These are phyloP conservation scores for Platycnemis pennipes DNA, from an alignment of 2,888 invertebrate species.

Conservation along the genomic window DNA sequence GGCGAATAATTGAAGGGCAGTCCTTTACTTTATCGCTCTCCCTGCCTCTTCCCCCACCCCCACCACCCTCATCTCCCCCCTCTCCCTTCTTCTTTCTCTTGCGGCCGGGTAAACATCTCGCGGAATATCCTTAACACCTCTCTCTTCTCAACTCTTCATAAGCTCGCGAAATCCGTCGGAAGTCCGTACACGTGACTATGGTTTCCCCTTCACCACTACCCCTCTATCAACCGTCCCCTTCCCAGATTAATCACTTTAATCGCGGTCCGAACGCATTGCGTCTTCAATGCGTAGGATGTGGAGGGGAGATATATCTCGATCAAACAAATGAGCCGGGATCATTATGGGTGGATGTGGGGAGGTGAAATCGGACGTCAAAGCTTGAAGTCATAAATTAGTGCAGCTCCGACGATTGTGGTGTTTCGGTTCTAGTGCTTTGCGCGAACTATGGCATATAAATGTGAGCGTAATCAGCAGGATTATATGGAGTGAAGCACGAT, in stretches of 20 bases:
- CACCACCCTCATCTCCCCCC: neutral
- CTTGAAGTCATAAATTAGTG: neutral
- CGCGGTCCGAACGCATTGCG: neutral
- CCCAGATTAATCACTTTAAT: neutral
- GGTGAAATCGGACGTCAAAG: neutral
- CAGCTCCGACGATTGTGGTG: too few species aligned
- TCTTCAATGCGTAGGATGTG: neutral
- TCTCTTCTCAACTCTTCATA: neutral
- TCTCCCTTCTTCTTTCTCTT: neutral
- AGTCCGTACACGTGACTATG: neutral
- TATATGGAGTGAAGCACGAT: too few species aligned
- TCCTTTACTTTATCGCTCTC: neutral
- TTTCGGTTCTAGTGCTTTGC: too few species aligned
- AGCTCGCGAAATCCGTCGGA: neutral
- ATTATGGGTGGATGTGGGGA: too few species aligned
- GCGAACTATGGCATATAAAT: too few species aligned
- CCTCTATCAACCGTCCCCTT: neutral
- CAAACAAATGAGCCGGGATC: too few species aligned
- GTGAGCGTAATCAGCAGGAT: too few species aligned
- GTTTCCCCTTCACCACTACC: neutral
- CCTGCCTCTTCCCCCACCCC: neutral
- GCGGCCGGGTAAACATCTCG: neutral
- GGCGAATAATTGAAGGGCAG: conserved; percentile 30
- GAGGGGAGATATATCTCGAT: too few species aligned
- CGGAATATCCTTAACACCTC: conserved; percentile 12